phyloP scores from a whole-genome alignment of 1,140 invertebrate species.

The Drosophila burlai region DNA sequence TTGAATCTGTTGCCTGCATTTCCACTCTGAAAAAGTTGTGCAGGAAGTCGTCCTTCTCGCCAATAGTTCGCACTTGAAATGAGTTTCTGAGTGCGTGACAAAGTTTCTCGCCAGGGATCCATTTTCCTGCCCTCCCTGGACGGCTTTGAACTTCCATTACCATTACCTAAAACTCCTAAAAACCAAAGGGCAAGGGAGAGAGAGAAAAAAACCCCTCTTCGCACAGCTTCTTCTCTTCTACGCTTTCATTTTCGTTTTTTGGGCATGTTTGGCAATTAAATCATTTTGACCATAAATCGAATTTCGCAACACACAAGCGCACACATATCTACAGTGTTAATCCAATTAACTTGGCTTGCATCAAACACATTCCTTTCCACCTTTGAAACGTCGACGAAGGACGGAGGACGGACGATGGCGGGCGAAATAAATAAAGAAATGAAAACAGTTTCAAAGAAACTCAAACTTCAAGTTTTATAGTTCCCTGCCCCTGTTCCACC shows the following conservation, averaged over 20 bases:
- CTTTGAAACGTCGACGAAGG: constrained; percentile 11
- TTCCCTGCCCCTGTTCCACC: constrained; percentile 26
- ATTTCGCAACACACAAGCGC: constrained; percentile 49
- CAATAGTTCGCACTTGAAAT: constrained; percentile 34
- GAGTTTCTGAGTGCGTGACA: constrained; percentile 43
- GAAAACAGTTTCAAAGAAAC: constrained; percentile 78
- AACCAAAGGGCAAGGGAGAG: constrained; percentile 7
- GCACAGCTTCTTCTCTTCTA: not conserved
- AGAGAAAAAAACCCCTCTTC: not conserved
- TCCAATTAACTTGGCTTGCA: constrained; percentile 76
- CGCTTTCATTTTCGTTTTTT: constrained; percentile 18
- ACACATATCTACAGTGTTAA: constrained; percentile 58
- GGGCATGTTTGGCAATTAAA: constrained; percentile 72
- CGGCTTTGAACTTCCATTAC: constrained; percentile 40
- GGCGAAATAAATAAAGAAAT: constrained; percentile 53
- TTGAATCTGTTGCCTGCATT: constrained; percentile 12
- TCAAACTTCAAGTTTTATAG: constrained; percentile 78
- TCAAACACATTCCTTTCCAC: constrained; percentile 70
- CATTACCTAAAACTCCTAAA: constrained; percentile 17
- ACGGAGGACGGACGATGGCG: constrained; percentile 10
- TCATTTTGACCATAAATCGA: constrained; percentile 74
- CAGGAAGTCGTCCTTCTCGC: not conserved
- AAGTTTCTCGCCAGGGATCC: constrained; percentile 33
- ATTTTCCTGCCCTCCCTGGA: constrained; percentile 8
- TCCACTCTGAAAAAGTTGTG: not conserved